A percentile compares a stretch with the other conserved stretches of the same genome.
phyloP scores from a whole-genome alignment of 2,888 invertebrate species.

The Chrysodeixis includens region DNA sequence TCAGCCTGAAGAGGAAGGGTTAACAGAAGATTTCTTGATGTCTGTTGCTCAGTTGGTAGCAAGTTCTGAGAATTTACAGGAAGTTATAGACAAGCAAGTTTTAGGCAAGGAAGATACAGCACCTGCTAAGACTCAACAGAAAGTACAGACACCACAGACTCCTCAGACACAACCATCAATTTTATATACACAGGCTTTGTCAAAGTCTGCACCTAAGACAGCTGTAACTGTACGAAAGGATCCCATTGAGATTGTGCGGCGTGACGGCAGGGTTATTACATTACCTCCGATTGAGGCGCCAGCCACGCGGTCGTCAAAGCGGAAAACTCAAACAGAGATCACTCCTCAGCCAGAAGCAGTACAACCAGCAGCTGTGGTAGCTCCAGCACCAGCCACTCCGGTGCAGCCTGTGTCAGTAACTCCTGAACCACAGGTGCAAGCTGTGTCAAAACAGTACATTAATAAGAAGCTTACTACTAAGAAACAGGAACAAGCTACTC shows the following conservation, averaged over 20 bases:
- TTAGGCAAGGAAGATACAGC: conserved; percentile 83
- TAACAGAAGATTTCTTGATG: conserved; percentile 92
- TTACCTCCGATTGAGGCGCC: conserved; percentile 95
- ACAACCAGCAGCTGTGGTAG: conserved; percentile 15
- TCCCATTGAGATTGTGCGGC: conserved; percentile 92
- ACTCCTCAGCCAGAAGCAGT: conserved; percentile 55
- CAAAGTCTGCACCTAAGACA: conserved; percentile 71
- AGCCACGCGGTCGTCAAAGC: conserved; percentile 93
- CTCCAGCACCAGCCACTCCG: conserved; percentile 52
- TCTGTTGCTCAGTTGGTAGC: conserved; percentile 93
- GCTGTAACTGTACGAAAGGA: conserved; percentile 80
- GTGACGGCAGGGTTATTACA: conserved; percentile 93
- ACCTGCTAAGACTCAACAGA: conserved; percentile 61
- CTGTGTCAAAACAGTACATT: conserved; percentile 79
- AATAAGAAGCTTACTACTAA: conserved; percentile 77
- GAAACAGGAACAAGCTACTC: conserved; percentile 70
- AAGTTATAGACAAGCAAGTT: conserved; percentile 92
- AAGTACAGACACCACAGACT: conserved; percentile 37
- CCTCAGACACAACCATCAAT: conserved; percentile 58
- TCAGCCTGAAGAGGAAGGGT: conserved; percentile 91
- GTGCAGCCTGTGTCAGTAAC: conserved; percentile 63
- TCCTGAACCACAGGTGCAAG: conserved; percentile 73
- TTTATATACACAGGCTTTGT: conserved; percentile 71
- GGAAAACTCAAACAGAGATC: conserved; percentile 86
- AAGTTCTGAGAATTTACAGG: conserved; percentile 91